Evolutionary conservation across 2,797 vertebrate species (phyloP).

Genomic region (Rhynchotus rufescens): DNA sequence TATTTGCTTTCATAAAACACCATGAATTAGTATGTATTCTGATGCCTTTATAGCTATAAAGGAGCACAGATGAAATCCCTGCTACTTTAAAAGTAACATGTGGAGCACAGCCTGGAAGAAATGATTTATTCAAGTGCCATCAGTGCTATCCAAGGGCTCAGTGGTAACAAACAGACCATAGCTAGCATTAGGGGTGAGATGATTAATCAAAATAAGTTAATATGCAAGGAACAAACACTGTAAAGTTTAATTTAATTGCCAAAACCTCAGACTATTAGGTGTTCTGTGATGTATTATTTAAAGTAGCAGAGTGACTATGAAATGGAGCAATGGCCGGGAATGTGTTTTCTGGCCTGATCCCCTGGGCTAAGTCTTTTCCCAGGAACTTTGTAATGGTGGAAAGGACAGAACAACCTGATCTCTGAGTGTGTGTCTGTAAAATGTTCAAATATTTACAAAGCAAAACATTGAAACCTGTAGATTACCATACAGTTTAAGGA

Average conservation of each 20-base stretch:
- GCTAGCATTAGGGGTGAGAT: background rate
- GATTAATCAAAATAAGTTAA: constrained; percentile 41
- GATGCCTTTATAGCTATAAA: background rate
- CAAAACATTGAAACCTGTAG: constrained; percentile 32
- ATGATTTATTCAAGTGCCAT: constrained; percentile 30
- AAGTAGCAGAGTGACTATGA: constrained; percentile 11
- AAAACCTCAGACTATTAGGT: constrained; percentile 19
- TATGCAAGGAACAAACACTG: constrained; percentile 11
- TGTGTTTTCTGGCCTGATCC: constrained; percentile 2
- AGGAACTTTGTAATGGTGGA: constrained; percentile 4
- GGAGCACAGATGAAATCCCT: constrained; percentile 12
- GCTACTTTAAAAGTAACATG: background rate
- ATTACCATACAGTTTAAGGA: constrained; percentile 23
- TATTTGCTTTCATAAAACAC: constrained; percentile 24
- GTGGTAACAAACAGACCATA: constrained; percentile 22
- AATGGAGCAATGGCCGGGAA: background rate
- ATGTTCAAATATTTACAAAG: constrained; percentile 48
- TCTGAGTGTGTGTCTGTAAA: constrained; percentile 9
- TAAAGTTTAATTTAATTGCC: constrained; percentile 27
- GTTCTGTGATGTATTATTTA: constrained; percentile 43
- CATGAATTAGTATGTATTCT: background rate
- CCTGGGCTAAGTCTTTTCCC: background rate
- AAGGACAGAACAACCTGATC: constrained; percentile 20
- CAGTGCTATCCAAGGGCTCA: background rate
- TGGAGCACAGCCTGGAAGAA: background rate